Evolutionary conservation across 2,113 vertebrate species (phyloP).

Genomic region (Benitochromis conjunctus): DNA sequence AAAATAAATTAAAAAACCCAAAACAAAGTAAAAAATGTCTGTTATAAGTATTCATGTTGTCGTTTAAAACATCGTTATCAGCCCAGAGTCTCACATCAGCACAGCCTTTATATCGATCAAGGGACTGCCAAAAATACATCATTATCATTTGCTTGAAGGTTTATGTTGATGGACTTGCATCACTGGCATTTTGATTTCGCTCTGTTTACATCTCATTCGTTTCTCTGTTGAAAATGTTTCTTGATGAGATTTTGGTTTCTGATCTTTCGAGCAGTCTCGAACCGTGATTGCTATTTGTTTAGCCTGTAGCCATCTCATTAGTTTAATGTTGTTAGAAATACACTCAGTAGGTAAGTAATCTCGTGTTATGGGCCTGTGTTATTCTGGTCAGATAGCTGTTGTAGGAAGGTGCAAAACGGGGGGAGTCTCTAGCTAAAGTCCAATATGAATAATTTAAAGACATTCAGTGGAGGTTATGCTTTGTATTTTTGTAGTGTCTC

Average conservation of each 20-base stretch:
- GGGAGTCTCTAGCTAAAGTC: background rate
- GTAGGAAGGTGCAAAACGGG: background rate
- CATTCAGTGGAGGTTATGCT: background rate
- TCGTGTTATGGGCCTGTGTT: background rate
- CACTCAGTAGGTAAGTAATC: background rate
- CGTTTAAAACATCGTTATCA: background rate
- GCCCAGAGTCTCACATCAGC: background rate
- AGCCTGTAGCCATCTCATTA: slow-evolving; percentile 5
- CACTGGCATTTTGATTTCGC: background rate
- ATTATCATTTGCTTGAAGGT: background rate
- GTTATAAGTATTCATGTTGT: background rate
- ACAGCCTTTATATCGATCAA: background rate
- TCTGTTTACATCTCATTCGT: background rate
- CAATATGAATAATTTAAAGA: background rate
- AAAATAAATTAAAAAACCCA: background rate
- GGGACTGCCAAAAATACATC: background rate
- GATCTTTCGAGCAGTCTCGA: background rate
- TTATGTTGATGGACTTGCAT: background rate
- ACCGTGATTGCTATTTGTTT: background rate
- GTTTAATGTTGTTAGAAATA: background rate
- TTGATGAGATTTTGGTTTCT: background rate
- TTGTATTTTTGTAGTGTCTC: background rate
- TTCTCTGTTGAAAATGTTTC: background rate
- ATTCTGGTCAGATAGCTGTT: background rate
- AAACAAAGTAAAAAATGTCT: background rate